Evolutionary conservation across 2,888 invertebrate species (phyloP).

Genomic region (Xestobium rufovillosum): DNA sequence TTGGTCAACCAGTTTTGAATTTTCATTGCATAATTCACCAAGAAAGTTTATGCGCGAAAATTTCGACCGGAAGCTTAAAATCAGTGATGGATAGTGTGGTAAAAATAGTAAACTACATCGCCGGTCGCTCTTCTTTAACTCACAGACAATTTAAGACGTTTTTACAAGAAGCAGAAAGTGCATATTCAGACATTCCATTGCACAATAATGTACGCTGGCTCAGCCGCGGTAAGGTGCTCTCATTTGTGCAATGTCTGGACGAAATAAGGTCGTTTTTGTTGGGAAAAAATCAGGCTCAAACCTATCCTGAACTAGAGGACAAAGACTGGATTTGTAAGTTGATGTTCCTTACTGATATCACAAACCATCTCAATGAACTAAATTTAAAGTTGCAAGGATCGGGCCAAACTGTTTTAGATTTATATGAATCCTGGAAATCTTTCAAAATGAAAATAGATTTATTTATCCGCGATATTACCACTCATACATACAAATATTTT

Average conservation of each 20-base stretch:
- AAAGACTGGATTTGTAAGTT: slow-evolving; percentile 12
- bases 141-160: slow-evolving; percentile 15
- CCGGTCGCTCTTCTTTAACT: slow-evolving; percentile 13
- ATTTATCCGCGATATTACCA: slow-evolving; percentile 15
- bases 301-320: slow-evolving; percentile 8
- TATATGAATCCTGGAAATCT: slow-evolving; percentile 14
- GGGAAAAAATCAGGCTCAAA: slow-evolving; percentile 13
- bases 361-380: slow-evolving; percentile 12
- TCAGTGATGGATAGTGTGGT: slow-evolving; percentile 11
- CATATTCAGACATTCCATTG: slow-evolving; percentile 9
- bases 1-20: slow-evolving; percentile 13
- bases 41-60: slow-evolving; percentile 12
- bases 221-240: slow-evolving; percentile 10
- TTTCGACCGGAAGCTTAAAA: slow-evolving; percentile 11
- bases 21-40: slow-evolving; percentile 13
- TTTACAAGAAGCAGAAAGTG: slow-evolving; percentile 10
- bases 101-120: slow-evolving; percentile 12
- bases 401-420: slow-evolving; percentile 12
- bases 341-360: slow-evolving; percentile 13
- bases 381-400: slow-evolving; percentile 14
- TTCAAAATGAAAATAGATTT: slow-evolving; percentile 17
- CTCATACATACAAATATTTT: slow-evolving; percentile 16
- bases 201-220: slow-evolving; percentile 11
- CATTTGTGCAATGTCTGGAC: slow-evolving; percentile 10
- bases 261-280: slow-evolving; percentile 12